Evolutionary conservation across 2,113 vertebrate genomes (phyloP).

Genomic region (Elephas maximus): DNA sequence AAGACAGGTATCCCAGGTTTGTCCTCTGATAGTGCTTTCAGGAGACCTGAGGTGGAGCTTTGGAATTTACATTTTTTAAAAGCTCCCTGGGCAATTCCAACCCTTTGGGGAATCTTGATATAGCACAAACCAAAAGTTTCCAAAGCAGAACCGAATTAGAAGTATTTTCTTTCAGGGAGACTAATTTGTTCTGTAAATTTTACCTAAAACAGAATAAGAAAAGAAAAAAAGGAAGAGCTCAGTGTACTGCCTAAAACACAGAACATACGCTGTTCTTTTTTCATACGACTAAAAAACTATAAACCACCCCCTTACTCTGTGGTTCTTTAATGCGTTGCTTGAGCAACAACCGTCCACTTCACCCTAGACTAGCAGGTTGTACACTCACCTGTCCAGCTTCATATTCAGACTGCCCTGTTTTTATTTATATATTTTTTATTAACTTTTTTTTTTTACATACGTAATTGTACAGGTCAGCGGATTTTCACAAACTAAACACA

Average conservation of each 20-base stretch:
- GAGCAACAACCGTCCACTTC: neutral
- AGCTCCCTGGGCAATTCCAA: neutral
- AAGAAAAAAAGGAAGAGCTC: neutral
- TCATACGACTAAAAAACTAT: neutral
- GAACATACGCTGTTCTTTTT: too few relatives aligned
- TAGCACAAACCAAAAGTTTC: neutral
- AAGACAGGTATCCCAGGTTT: neutral
- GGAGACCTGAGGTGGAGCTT: neutral
- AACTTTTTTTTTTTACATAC: too few relatives aligned
- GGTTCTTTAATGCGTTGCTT: too few relatives aligned
- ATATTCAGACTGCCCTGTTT: neutral
- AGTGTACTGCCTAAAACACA: too few relatives aligned
- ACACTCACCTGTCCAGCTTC: neutral
- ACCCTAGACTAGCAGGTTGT: neutral
- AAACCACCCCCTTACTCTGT: too few relatives aligned
- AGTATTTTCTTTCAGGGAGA: neutral
- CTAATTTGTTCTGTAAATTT: too few relatives aligned
- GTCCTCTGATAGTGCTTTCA: neutral
- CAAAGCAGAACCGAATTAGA: neutral
- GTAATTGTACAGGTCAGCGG: too few relatives aligned
- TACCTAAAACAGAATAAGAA: too few relatives aligned
- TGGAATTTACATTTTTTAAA: neutral
- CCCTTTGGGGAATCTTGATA: neutral
- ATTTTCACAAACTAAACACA: too few relatives aligned
- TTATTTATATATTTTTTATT: neutral